phyloP scores from a whole-genome alignment of 2,797 vertebrate species.

The Paramormyrops hopkinsi region DNA sequence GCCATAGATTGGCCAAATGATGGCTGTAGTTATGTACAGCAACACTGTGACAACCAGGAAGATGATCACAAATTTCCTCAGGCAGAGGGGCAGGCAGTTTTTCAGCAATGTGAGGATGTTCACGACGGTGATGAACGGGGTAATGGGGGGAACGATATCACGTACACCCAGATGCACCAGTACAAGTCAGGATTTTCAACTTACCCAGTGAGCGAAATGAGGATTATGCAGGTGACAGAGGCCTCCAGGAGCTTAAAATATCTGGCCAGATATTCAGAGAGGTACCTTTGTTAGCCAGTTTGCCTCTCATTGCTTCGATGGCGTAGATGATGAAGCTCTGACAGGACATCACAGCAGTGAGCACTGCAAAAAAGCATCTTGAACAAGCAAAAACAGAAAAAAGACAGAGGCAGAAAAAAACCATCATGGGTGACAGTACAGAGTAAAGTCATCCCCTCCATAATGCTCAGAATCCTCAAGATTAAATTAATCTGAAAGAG shows the following conservation, averaged over 20 bases:
- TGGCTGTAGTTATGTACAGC: conserved; percentile 60
- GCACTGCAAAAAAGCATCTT: conserved; percentile 44
- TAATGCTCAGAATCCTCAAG: conserved; percentile 42
- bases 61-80: conserved; percentile 61
- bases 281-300: conserved; percentile 50
- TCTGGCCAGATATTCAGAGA: conserved; percentile 69
- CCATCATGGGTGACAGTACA: conserved; percentile 68
- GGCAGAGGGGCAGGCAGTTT: conserved; percentile 52
- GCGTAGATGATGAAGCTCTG: conserved; percentile 58
- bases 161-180: conserved; percentile 64
- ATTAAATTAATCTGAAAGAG: conserved; percentile 51
- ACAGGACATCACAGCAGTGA: conserved; percentile 56
- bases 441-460: conserved; percentile 65
- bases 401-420: conserved; percentile 60
- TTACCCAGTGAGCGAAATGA: conserved; percentile 57
- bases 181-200: conserved; percentile 37
- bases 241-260: conserved; percentile 71
- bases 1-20: conserved; percentile 67
- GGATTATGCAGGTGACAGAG: conserved; percentile 72
- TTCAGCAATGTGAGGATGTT: conserved; percentile 66
- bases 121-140: conserved; percentile 62
- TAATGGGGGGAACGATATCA: conserved; percentile 66
- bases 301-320: conserved; percentile 59
- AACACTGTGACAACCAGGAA: conserved; percentile 62
- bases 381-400: conserved; percentile 56